Base-by-base conservation (phyloP, 2,888 invertebrate genomes). In the Drosophila colorata region DNA sequence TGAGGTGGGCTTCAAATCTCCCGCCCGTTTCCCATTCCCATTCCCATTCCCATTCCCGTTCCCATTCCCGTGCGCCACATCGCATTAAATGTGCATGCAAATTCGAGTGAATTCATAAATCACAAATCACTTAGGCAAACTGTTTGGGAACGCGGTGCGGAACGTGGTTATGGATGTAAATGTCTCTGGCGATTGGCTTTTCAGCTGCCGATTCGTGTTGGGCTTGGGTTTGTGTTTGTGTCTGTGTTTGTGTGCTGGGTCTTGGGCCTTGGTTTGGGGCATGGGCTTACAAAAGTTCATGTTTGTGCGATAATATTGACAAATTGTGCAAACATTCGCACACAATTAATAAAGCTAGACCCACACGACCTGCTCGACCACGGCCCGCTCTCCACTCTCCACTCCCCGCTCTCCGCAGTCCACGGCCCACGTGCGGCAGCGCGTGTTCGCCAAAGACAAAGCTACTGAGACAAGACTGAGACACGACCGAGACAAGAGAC, bases 311-410 rank as follows among this genome's bases (percentile, higher is more conserved):
- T 89, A 88, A 87, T 81, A 80, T 88, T 89, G 89, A 90, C 89
- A 88, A 88, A 90, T 88, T 88, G 83, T 89, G 82, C 82, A 86
- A 86, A 90, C 81, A 89, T 90, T 90, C 84, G 78, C 83, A 82
- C 86, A 82, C 84, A 79, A 90, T 87, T 83, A 90, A 90, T 90
- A 86, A 84, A 69, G 46, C 48, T 61, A 72, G 73, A 55, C 71
- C 67, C 75, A 68, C 71, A 75, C 64, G 61, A 37, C 41, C 46
- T 20, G 55, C 52, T 63, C 55, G 40, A 47, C 35, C 46, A 41
- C 49, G 46, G 23, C 33, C 46, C 20, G 44, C 35, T 31, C 2
- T 0, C 33, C 33, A 13, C 13, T 33, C 9, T 28, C 28, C 28
- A 2, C 28, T 3, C 11, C 31, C 11, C 31, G 4, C 11, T 11